Base-by-base conservation (phyloP, 1,140 invertebrate species). In the Drosophila prosaltans region DNA sequence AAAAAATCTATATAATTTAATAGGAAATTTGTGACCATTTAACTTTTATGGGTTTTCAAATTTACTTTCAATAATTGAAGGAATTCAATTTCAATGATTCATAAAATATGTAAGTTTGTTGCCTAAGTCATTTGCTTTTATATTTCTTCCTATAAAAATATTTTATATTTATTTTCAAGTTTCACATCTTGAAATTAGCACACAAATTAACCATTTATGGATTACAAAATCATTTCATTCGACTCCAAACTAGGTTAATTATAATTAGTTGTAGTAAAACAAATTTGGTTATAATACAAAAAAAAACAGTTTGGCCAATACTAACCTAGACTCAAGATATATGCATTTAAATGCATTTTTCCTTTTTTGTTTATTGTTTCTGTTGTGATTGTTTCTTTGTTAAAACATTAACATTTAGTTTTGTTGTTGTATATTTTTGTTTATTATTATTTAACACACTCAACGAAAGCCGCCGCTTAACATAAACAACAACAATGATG, bases 361-460 rank as follows among this genome's bases (percentile, higher is more conserved):
- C 41, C 41, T 5, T 48, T 48, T 16, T 74, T 81, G 63, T 55
- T 69, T 54, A 26, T 59, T 36, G 45, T 55, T 64, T 16, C 68
- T 65, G 57, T 71, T 80, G 59, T 76, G 65, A 54, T 64, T 51
- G 72, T 72, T 81, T 65, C 48, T 28, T 59, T 65, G 51, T 69
- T 11, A 72, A 58, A 59, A 45, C 58, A 55, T 67, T 48, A 48
- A 40, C 74, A 77, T 77, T 77, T 77, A 74, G 40, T 63, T 69
- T 81, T 72, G 40, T 63, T 69, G 76, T 72, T 76, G 51, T 71
- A 60, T 58, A 48, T 10, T 78, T 80, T 81, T 88, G 83, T 78
- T 88, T 88, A 79, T 75, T 83, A 81, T 86, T 86, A 86, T 86
- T 86, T 80, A 86, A 86, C 80, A 74, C 80, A 83, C 80, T 88